These are phyloP conservation scores for Monopterus albus DNA, from an alignment of 2,113 vertebrate genomes.

Conservation along the genomic window DNA sequence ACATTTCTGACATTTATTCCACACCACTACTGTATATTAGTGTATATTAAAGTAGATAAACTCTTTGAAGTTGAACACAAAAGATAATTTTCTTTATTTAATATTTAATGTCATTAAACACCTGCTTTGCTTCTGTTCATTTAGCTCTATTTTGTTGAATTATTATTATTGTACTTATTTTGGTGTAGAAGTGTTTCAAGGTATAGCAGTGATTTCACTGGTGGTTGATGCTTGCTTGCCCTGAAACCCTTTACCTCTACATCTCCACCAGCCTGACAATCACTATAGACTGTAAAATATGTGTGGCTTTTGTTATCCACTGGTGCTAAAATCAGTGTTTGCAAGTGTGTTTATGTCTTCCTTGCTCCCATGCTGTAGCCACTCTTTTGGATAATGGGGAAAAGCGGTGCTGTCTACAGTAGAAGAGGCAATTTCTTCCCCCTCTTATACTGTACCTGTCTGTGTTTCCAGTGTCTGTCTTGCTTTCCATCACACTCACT, in stretches of 20 bases:
- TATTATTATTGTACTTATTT: not conserved
- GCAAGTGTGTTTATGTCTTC: slow-evolving; percentile 10
- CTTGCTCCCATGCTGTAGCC: slow-evolving; percentile 30
- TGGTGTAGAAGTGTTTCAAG: not conserved
- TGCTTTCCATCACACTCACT: slow-evolving; percentile 24
- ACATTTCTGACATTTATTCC: too few relatives aligned
- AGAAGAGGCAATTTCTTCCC: not conserved
- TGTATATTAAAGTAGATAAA: too few relatives aligned
- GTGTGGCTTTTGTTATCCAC: slow-evolving; percentile 20
- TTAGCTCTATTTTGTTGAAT: not conserved
- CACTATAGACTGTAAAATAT: slow-evolving; percentile 1
- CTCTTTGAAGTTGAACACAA: too few relatives aligned
- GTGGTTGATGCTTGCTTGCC: slow-evolving; percentile 18
- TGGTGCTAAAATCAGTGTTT: slow-evolving; percentile 36
- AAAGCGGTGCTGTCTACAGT: slow-evolving; percentile 1
- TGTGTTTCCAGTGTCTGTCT: slow-evolving; percentile 36
- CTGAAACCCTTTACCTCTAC: slow-evolving; percentile 24
- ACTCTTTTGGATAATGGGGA: slow-evolving; percentile 19
- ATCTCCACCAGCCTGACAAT: slow-evolving; percentile 43
- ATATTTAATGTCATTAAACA: too few relatives aligned
- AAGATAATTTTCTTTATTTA: too few relatives aligned
- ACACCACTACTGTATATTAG: too few relatives aligned
- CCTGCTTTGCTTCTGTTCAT: slow-evolving; percentile 10
- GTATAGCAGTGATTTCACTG: slow-evolving; percentile 1
- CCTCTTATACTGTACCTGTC: not conserved